phyloP scores from a whole-genome alignment of 2,888 invertebrate genomes.

The Polyploca ridens region DNA sequence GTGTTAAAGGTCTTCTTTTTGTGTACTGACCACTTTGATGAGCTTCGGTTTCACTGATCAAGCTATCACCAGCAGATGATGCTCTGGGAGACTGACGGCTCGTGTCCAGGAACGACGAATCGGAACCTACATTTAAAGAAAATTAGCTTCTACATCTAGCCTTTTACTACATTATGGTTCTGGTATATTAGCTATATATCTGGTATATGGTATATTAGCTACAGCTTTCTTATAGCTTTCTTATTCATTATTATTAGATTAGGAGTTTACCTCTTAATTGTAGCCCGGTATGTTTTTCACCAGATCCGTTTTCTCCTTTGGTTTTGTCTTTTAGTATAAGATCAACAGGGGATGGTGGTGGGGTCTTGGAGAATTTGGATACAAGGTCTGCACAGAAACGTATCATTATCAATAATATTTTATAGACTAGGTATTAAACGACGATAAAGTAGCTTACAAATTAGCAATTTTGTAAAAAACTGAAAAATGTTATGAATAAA shows the following conservation, averaged over 20 bases:
- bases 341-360: constrained; percentile 89
- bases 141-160: constrained; percentile 56
- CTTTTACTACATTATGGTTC: constrained; percentile 11
- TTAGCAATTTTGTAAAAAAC: neutral
- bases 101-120: constrained; percentile 77
- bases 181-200: no score
- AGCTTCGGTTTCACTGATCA: constrained; percentile 78
- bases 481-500: neutral
- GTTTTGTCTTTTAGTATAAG: constrained; percentile 81
- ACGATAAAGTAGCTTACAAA: no score
- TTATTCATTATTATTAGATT: neutral
- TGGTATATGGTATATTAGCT: no score
- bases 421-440: no score
- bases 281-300: constrained; percentile 73
- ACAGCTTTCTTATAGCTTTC: neutral
- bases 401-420: neutral
- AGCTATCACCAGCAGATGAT: constrained; percentile 77
- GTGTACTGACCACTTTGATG: constrained; percentile 79
- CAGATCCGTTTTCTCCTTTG: constrained; percentile 66
- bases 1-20: constrained; percentile 16
- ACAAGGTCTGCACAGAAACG: constrained; percentile 79
- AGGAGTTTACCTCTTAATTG: constrained; percentile 71
- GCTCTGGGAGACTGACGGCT: constrained; percentile 77
- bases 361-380: constrained; percentile 87
- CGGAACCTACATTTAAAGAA: constrained; percentile 69